Base-by-base conservation (phyloP, 2,888 invertebrate species). In the Epistrophe eligans region DNA sequence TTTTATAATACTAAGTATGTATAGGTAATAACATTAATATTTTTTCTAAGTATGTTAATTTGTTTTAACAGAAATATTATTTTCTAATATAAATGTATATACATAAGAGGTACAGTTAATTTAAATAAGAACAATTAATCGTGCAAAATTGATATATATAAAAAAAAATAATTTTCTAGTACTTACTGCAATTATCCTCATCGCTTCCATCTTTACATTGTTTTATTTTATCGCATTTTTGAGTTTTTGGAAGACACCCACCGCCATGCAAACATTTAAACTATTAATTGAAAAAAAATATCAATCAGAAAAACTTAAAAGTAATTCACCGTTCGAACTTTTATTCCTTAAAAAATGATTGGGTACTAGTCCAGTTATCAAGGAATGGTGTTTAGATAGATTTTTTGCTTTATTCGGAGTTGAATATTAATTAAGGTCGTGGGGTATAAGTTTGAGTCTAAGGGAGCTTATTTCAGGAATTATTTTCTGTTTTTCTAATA, bases 191-290 rank as follows among this genome's bases (percentile, higher is more conserved):
- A 88, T 92, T 91, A 80, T 92, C 91, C 90, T 94, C 94, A 90
- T 94, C 93, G 90, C 94, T 92, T 91, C 94, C 91, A 93, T 95
- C 93, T 89, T 93, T 91, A 91, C 94, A 93, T 91, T 95, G 93
- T 91, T 92, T 90, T 89, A 92, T 90, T 90, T 94, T 91, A 93
- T 95, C 93, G 93, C 95, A 95, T 87, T 92, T 91, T 89, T 93
- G 92, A 13, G 90, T 90, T 83, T 92, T 91, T 84, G 90, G 91
- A 89, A 93, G 90, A 90, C 93, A 93, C 89, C 92, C 92, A 89
- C 93, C 92, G 90, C 92, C 92, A 88, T 90, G 91, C 89, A 91
- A 90, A 91, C 93, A 93, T 91, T 92, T 92, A 89, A 92, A 93
- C 93, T 93, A 90, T 9, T 70, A 64, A 48, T 45, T 45, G 24